Conservation (phyloP, 2,113 vertebrate genomes). For the Marcusenius ussheri region DNA sequence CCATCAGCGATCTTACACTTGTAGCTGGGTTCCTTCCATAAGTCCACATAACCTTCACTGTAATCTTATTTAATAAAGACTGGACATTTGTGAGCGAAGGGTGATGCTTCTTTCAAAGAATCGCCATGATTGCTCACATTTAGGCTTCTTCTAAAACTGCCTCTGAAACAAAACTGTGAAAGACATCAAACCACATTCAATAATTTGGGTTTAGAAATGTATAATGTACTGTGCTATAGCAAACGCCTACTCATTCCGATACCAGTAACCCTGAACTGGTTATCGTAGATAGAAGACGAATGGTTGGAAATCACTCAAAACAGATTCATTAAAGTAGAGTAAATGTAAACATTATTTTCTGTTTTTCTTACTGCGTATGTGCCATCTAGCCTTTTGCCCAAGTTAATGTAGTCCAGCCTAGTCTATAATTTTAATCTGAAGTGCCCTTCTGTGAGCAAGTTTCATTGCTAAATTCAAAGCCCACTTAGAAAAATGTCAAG, state of each 20-base stretch:
- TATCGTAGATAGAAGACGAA: not conserved
- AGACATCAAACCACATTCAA: not conserved
- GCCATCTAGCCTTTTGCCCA: not conserved
- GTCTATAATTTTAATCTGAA: not conserved
- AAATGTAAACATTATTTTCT: not conserved
- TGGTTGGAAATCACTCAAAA: not conserved
- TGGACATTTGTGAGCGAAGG: not conserved
- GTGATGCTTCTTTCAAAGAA: not conserved
- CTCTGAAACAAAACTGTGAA: not conserved
- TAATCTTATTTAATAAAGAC: not conserved
- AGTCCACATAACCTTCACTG: not conserved
- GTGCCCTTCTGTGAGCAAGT: not conserved
- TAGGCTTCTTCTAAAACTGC: not conserved
- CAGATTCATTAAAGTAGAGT: not conserved
- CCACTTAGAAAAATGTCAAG: not conserved
- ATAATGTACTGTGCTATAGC: not conserved
- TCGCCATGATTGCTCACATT: not conserved
- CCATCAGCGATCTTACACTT: not conserved
- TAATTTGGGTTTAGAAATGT: not conserved
- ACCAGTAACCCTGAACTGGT: not conserved
- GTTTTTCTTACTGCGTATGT: not conserved
- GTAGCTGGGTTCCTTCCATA: not conserved
- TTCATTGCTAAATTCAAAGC: not conserved
- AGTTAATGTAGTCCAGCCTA: not conserved
- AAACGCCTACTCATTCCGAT: not conserved